These are phyloP conservation scores for Homarus americanus DNA, from an alignment of 1,140 invertebrate species.

Conservation along the genomic window DNA sequence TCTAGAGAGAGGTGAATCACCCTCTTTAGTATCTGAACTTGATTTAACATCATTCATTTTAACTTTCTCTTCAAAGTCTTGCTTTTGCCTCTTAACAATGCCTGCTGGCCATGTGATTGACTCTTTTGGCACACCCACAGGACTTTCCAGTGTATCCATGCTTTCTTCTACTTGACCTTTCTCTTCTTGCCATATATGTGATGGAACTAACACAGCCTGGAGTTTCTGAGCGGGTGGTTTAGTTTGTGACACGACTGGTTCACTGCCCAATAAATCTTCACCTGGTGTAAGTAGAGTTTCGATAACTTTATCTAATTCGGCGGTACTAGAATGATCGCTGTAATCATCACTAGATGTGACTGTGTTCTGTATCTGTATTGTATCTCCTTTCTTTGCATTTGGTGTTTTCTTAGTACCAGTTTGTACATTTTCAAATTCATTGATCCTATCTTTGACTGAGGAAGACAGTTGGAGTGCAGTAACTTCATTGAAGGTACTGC, in stretches of 20 bases:
- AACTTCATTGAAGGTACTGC: conserved; percentile 45
- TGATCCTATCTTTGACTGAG: conserved; percentile 77
- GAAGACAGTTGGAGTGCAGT: conserved; percentile 73
- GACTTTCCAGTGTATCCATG: conserved; percentile 23
- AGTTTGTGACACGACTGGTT: conserved; percentile 75
- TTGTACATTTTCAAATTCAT: conserved; percentile 76
- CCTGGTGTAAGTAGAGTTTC: conserved; percentile 47
- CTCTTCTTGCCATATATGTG: conserved; percentile 73
- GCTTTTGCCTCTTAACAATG: conserved; percentile 71
- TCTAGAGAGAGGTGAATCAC: conserved; percentile 50
- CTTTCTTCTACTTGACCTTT: conserved; percentile 39
- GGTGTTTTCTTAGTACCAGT: conserved; percentile 26
- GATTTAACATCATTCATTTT: conserved; percentile 63
- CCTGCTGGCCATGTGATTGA: conserved; percentile 69
- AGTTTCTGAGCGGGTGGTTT: conserved; percentile 75
- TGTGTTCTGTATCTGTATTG: conserved; percentile 59
- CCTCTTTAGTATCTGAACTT: conserved; percentile 34
- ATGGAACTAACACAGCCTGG: conserved; percentile 75
- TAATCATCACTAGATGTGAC: conserved; percentile 75
- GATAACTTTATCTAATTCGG: conserved; percentile 61
- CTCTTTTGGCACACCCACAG: conserved; percentile 61
- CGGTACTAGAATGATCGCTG: conserved; percentile 60
- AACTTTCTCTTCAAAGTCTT: conserved; percentile 72
- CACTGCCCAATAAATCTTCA: conserved; percentile 57
- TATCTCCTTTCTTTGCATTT: conserved; percentile 55